Base-by-base conservation (phyloP, 2,113 vertebrate species). In the Gymnocephalus cernua region DNA sequence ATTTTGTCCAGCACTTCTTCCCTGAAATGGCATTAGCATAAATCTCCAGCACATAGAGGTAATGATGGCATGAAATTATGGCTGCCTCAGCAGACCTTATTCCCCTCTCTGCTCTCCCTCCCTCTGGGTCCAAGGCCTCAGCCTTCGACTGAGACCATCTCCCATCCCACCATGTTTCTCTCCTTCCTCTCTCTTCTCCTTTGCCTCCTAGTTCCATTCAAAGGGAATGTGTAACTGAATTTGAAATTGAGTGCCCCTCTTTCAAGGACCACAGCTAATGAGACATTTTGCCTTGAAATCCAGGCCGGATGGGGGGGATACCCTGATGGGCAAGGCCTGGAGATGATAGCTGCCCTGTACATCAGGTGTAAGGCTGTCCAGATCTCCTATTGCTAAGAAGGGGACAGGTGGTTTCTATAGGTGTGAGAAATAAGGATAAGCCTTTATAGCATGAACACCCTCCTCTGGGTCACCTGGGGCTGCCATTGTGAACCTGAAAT, bases 141-240 rank as follows among this genome's bases (percentile, higher is more conserved):
- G 88, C 91, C 90, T 89, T 91, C 87, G 41, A 87, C 80, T 18
- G 65, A 86, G 85, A 90, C 82, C 61, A 58, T 92, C 87, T 87
- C 74, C 83, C 80, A 80, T 78, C 75, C 80, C 89, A 89, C 80
- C 89, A 89, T 89, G 80, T 79, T 90, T 80, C 84, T 79, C 86
- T 79, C 84, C 77, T 57, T 87, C 50, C 78, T 88, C 83, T 82
- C 79, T 74, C 74, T 78, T 85, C 84, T 74, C 78, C 74, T 89
- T 85, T 90, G 86, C 92, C 86, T 92, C 82, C 87, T 74, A 84
- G 79, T 92, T 88, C 90, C 88, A 94, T 94, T 95, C 94, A 96
- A 95, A 95, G 93, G 90, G 93, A 96, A 95, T 95, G 91, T 91
- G 88, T 92, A 94, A 95, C 93, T 95, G 94, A 94, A 95, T 95